Conservation (phyloP, 23 tunicate species). For the Trididemnum nubilum region DNA sequence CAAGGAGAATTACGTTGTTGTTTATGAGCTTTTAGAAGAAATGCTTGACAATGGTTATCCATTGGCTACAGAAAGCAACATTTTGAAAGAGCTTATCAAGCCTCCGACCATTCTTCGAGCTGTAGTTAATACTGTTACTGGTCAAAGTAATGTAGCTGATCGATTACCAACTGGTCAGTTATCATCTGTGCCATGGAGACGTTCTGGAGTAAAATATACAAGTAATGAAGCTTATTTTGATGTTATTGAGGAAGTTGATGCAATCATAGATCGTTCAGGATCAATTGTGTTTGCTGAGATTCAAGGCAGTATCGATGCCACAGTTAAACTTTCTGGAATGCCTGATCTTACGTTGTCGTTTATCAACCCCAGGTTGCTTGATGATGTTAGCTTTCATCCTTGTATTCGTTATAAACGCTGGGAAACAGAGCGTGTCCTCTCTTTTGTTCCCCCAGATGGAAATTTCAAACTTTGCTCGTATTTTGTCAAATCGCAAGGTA, state of each 20-base stretch:
- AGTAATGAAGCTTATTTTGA: conserved; percentile 99
- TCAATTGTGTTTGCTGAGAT: conserved; percentile 92
- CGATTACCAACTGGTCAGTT: conserved; percentile 93
- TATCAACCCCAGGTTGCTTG: conserved; percentile 85
- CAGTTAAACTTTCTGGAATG: conserved; percentile 94
- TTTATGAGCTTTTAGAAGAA: conserved; percentile 92
- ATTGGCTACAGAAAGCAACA: conserved; percentile 93
- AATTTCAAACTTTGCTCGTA: conserved; percentile 88
- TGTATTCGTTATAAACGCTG: conserved; percentile 89
- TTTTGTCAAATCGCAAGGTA: conserved; percentile 83
- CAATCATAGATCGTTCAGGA: conserved; percentile 93
- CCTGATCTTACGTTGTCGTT: conserved; percentile 88
- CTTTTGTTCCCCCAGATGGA: conserved; percentile 99
- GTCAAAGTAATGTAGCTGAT: conserved; percentile 97
- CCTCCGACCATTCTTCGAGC: conserved; percentile 90
- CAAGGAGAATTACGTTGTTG: conserved; percentile 96
- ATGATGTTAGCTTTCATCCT: conserved; percentile 98
- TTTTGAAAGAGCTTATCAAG: conserved; percentile 89
- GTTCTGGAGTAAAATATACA: conserved; percentile 90
- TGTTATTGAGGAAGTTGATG: conserved; percentile 93
- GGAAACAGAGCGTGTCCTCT: conserved; percentile 84
- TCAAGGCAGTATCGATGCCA: conserved; percentile 91
- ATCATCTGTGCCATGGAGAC: conserved; percentile 93
- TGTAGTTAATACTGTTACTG: conserved; percentile 77
- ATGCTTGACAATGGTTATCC: conserved; percentile 98